phyloP scores from a whole-genome alignment of 2,113 vertebrate species.

The Ctenomys sociabilis region DNA sequence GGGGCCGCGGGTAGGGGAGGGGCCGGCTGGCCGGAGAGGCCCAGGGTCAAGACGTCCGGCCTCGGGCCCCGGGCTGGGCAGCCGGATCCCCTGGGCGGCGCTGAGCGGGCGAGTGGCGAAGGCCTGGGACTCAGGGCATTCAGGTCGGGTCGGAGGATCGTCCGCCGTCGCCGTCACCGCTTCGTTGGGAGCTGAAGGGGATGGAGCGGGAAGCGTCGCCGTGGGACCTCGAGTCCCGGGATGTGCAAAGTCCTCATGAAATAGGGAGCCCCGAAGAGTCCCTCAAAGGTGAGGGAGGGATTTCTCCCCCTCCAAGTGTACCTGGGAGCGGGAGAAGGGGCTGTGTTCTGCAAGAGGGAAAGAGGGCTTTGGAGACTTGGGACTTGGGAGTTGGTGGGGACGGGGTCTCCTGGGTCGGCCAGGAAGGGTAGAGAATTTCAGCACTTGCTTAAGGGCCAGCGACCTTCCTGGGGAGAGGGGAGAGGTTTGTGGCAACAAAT shows the following conservation, averaged over 20 bases:
- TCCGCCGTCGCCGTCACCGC: slow-evolving; percentile 58
- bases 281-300: slow-evolving; percentile 78
- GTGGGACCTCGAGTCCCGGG: slow-evolving; percentile 76
- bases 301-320: not conserved
- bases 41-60: slow-evolving; percentile 82
- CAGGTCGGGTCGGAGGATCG: slow-evolving; percentile 62
- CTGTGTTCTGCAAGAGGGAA: not conserved
- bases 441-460: slow-evolving; percentile 65
- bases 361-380: not conserved
- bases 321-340: slow-evolving; percentile 8
- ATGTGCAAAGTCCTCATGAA: slow-evolving; percentile 70
- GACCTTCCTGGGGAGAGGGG: slow-evolving; percentile 17
- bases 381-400: not conserved
- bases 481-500: slow-evolving; percentile 11
- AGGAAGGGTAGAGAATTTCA: slow-evolving; percentile 62
- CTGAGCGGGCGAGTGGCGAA: slow-evolving; percentile 41
- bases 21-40: slow-evolving; percentile 73
- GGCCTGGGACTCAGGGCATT: slow-evolving; percentile 47
- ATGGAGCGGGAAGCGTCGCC: slow-evolving; percentile 81
- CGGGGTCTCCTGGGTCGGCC: not conserved
- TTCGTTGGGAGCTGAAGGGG: slow-evolving; percentile 71
- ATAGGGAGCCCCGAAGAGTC: slow-evolving; percentile 71
- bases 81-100: slow-evolving; percentile 52
- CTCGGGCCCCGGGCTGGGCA: slow-evolving; percentile 51
- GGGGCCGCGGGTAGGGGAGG: slow-evolving; percentile 74